Percentiles rank a stretch among this genome's conserved stretches.
Evolutionary conservation across 2,113 vertebrate genomes (phyloP).

Genomic region (Lates calcarifer): DNA sequence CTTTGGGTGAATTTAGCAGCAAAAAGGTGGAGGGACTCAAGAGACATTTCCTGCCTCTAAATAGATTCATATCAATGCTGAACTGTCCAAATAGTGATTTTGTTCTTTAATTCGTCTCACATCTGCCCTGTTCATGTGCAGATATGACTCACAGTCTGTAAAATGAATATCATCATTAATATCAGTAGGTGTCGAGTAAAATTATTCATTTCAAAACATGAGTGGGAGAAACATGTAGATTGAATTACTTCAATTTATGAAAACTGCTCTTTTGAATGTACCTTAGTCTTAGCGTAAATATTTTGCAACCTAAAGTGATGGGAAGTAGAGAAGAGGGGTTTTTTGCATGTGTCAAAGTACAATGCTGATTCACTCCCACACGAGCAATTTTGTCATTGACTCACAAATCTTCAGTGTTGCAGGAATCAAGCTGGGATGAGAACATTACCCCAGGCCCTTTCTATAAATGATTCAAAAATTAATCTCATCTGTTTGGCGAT

Average conservation of each 20-base stretch:
- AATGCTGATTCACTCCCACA: constrained; percentile 56
- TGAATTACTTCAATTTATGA: constrained; percentile 33
- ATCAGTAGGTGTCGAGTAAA: constrained; percentile 17
- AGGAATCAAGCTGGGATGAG: constrained; percentile 24
- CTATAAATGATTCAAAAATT: constrained; percentile 42
- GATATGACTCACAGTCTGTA: constrained; percentile 42
- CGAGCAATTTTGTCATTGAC: constrained; percentile 47
- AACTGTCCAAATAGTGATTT: constrained; percentile 25
- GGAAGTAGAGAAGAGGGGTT: constrained; percentile 4
- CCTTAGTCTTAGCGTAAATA: constrained; percentile 34
- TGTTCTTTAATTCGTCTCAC: constrained; percentile 9
- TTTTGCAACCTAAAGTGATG: constrained; percentile 35
- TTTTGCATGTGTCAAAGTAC: constrained; percentile 35
- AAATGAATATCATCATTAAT: constrained; percentile 44
- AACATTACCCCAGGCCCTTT: constrained; percentile 28
- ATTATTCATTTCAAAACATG: constrained; percentile 49
- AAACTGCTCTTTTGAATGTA: constrained; percentile 15
- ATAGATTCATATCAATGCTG: not conserved
- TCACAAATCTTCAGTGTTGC: constrained; percentile 36
- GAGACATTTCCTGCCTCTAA: not conserved
- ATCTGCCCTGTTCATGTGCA: constrained; percentile 22
- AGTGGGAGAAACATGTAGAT: constrained; percentile 36
- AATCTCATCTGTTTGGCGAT: constrained; percentile 34
- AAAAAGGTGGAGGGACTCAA: not conserved
- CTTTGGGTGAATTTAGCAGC: not conserved